Conservation (phyloP, 2,113 vertebrate species). For the Cheirogaleus medius region DNA sequence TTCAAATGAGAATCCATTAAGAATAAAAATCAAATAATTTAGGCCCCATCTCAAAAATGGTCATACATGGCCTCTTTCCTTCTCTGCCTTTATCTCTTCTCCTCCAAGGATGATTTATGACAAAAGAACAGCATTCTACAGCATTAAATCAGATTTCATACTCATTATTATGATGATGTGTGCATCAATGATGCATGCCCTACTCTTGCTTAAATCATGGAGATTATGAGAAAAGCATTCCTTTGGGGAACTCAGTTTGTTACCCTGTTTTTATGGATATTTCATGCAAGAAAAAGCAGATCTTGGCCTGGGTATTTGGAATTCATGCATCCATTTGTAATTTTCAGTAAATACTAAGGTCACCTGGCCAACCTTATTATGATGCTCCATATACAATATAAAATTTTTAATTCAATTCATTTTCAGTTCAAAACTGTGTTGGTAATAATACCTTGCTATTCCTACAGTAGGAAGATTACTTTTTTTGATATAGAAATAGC, state of each 20-base stretch:
- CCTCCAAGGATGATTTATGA: not conserved
- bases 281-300: conserved; percentile 27
- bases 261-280: not conserved
- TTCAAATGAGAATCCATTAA: not conserved
- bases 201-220: not conserved
- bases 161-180: not conserved
- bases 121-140: not conserved
- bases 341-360: not conserved
- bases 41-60: not conserved
- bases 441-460: not conserved
- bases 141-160: not conserved
- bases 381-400: not conserved
- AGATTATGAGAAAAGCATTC: not conserved
- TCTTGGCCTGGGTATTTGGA: not conserved
- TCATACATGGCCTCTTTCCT: not conserved
- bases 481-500: not conserved
- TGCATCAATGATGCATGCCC: not conserved
- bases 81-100: not conserved
- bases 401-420: not conserved
- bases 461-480: not conserved
- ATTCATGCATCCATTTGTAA: not conserved
- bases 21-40: not conserved
- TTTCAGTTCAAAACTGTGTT: not conserved
- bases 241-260: not conserved
- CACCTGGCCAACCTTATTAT: not conserved